Conservation (phyloP, 2,888 invertebrate species). For the Heliconius sara region DNA sequence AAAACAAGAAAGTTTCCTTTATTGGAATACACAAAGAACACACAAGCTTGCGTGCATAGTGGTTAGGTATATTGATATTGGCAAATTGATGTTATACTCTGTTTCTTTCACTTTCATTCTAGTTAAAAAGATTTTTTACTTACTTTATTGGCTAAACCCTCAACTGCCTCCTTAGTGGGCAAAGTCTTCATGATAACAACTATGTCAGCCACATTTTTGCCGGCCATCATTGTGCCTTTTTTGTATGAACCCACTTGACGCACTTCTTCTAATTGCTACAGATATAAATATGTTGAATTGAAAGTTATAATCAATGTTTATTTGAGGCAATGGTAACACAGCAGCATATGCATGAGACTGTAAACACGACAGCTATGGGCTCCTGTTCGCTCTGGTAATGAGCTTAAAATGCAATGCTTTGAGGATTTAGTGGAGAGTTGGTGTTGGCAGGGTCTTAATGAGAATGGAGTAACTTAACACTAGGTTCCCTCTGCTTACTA, state of each 20-base stretch:
- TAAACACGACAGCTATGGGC: too few relatives aligned
- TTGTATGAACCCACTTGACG: constrained; percentile 99
- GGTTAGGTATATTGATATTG: too few relatives aligned
- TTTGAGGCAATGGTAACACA: not conserved
- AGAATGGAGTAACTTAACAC: too few relatives aligned
- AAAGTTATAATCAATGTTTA: too few relatives aligned
- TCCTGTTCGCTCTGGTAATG: too few relatives aligned
- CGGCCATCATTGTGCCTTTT: constrained; percentile 98
- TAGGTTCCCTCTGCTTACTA: too few relatives aligned
- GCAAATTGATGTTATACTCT: not conserved
- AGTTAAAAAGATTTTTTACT: not conserved
- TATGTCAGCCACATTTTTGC: constrained; percentile 97
- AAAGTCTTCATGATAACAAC: constrained; percentile 98
- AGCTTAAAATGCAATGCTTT: too few relatives aligned
- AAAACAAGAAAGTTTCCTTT: too few relatives aligned
- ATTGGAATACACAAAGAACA: too few relatives aligned
- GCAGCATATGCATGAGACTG: not conserved
- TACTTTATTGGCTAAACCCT: constrained; percentile 94
- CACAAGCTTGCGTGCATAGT: too few relatives aligned
- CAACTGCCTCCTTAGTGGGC: constrained; percentile 97
- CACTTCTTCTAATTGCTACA: constrained; percentile 88
- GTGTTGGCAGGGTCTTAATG: too few relatives aligned
- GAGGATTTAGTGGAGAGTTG: too few relatives aligned
- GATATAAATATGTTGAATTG: not conserved
- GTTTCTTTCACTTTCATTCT: not conserved